Percentiles rank a stretch among this genome's conserved stretches.
phyloP scores from a whole-genome alignment of 2,113 vertebrate species.

The Cyphomyrus discorhynchus region DNA sequence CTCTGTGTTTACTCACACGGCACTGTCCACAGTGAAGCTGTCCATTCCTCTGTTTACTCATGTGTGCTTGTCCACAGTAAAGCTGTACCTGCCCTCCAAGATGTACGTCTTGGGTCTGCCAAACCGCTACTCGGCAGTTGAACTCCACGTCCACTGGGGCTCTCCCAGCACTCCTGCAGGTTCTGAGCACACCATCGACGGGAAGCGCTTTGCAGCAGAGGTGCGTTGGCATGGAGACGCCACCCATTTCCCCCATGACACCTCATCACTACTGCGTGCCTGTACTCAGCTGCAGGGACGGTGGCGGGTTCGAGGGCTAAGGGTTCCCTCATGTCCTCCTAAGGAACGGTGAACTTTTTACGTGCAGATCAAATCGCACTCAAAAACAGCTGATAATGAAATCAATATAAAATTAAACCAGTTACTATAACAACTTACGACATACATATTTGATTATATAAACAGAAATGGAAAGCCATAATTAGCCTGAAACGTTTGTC shows the following conservation, averaged over 20 bases:
- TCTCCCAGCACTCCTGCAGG: slow-evolving; percentile 59
- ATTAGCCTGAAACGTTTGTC: slow-evolving; percentile 26
- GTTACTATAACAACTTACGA: not conserved
- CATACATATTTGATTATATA: slow-evolving; percentile 12
- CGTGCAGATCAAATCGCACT: not conserved
- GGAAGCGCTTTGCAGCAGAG: slow-evolving; percentile 80
- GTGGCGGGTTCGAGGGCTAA: not conserved
- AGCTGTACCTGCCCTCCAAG: slow-evolving; percentile 64
- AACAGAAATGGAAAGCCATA: slow-evolving; percentile 18
- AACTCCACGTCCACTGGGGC: slow-evolving; percentile 94
- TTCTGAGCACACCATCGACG: slow-evolving; percentile 78
- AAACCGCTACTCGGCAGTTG: slow-evolving; percentile 70
- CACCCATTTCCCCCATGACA: not conserved
- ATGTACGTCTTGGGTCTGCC: slow-evolving; percentile 75
- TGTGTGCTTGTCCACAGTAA: slow-evolving; percentile 58
- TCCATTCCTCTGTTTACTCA: not conserved
- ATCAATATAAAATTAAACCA: not conserved
- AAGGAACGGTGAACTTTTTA: not conserved
- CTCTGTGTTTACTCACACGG: no score
- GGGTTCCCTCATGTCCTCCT: not conserved
- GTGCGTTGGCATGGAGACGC: slow-evolving; percentile 53
- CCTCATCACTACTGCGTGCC: not conserved
- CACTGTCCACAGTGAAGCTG: no score
- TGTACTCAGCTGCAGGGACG: not conserved
- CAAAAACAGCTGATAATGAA: not conserved